Percentiles rank a stretch among this genome's conserved stretches.
These are phyloP conservation scores for Erebia epiphron DNA, from an alignment of 2,888 invertebrate species.

Conservation along the genomic window DNA sequence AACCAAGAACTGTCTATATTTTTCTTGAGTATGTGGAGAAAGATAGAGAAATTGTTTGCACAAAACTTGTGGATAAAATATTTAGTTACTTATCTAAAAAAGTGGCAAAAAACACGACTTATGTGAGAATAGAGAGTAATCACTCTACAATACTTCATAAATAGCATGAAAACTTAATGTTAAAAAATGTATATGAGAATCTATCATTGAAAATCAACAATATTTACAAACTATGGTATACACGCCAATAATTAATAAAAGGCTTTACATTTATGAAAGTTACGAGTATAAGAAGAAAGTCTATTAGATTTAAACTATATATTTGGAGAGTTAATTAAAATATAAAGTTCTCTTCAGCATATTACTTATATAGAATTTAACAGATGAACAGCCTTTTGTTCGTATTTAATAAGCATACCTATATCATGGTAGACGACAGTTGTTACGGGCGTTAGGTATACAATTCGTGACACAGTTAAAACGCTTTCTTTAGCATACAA, in stretches of 20 bases:
- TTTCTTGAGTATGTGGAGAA: background rate
- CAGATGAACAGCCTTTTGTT: background rate
- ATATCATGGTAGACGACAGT: constrained; percentile 16
- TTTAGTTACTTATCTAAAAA: background rate
- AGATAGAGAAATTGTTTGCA: background rate
- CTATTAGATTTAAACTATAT: too few relatives aligned
- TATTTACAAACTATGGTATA: too few relatives aligned
- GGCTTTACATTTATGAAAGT: too few relatives aligned
- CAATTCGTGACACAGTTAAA: constrained; percentile 27
- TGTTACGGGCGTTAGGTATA: constrained; percentile 22
- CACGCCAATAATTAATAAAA: too few relatives aligned
- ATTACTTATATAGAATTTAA: too few relatives aligned
- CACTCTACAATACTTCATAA: too few relatives aligned
- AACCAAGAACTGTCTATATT: background rate
- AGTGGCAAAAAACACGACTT: background rate
- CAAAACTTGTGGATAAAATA: background rate
- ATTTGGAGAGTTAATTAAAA: background rate
- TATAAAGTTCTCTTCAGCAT: background rate
- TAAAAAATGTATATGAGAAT: too few relatives aligned
- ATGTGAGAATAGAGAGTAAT: too few relatives aligned
- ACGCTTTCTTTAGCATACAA: constrained; percentile 35
- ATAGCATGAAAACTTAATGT: too few relatives aligned
- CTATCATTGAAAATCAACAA: too few relatives aligned
- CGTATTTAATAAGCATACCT: background rate
- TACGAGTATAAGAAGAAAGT: too few relatives aligned